Percentiles rank a stretch among this genome's conserved stretches.
Conservation (phyloP, 2,888 invertebrate species). For the Balanococcus diminutus region DNA sequence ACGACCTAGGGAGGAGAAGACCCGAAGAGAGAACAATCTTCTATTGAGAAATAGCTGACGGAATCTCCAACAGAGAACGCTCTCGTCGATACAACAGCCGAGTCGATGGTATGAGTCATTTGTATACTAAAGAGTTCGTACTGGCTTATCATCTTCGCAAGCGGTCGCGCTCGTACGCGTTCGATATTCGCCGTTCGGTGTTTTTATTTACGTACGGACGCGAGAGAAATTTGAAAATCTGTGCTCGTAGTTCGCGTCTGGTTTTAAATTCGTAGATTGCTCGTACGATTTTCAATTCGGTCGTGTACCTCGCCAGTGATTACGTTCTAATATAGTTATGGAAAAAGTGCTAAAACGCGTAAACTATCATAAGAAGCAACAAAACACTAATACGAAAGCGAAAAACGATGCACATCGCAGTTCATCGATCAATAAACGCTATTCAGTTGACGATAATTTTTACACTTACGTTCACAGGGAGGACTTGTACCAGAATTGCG, state of each 20-base stretch:
- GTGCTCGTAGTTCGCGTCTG: slow-evolving; percentile 3
- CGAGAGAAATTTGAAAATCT: neutral
- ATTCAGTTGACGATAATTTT: slow-evolving; percentile 55
- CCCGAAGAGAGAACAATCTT: neutral
- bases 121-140: neutral
- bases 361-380: slow-evolving; percentile 10
- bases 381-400: neutral
- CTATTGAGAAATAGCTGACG: neutral
- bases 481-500: slow-evolving; percentile 43
- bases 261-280: neutral
- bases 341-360: slow-evolving; percentile 48
- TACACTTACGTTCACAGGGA: slow-evolving; percentile 41
- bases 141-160: slow-evolving; percentile 34
- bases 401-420: neutral
- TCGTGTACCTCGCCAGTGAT: neutral
- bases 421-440: slow-evolving; percentile 49
- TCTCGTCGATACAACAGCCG: neutral
- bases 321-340: slow-evolving; percentile 20
- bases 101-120: slow-evolving; percentile 21
- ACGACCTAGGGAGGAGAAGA: neutral
- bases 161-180: slow-evolving; percentile 28
- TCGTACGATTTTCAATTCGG: neutral
- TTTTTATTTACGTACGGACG: slow-evolving; percentile 25
- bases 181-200: slow-evolving; percentile 18
- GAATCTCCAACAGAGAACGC: neutral